A percentile compares a stretch with the other conserved stretches of the same genome.
Evolutionary conservation across 2,797 vertebrate genomes (phyloP).

Genomic region (Eleutherodactylus coqui): DNA sequence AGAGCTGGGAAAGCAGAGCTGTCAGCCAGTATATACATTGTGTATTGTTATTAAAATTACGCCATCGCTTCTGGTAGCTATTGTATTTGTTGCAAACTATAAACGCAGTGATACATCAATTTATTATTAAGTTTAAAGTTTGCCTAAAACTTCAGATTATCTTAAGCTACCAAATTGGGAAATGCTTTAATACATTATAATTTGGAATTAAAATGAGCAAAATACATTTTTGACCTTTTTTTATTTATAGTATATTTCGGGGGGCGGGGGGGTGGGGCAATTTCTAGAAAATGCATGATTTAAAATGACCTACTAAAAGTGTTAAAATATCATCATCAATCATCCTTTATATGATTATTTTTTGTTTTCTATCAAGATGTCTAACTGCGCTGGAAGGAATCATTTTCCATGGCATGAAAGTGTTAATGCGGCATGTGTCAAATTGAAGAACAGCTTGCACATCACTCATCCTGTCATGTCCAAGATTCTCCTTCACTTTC

Average conservation of each 20-base stretch:
- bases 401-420: constrained; percentile 65
- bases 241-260: neutral
- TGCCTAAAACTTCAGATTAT: neutral
- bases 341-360: neutral
- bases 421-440: constrained; percentile 64
- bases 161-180: neutral
- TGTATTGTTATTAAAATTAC: constrained; percentile 51
- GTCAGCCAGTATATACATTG: constrained; percentile 38
- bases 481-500: constrained; percentile 63
- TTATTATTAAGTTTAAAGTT: neutral
- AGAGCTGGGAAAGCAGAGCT: constrained; percentile 35
- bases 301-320: neutral
- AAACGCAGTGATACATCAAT: neutral
- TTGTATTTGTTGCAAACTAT: neutral
- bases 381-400: constrained; percentile 58
- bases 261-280: too few relatives aligned
- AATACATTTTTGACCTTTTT: neutral
- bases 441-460: constrained; percentile 68
- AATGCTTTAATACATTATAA: neutral
- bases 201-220: neutral
- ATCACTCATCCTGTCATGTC: constrained; percentile 63
- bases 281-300: neutral
- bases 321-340: neutral
- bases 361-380: constrained; percentile 51
- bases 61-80: constrained; percentile 14